Percentiles rank a stretch among this genome's conserved stretches.
These are phyloP conservation scores for Percina caprodes DNA, from an alignment of 2,113 vertebrate genomes.

Conservation along the genomic window DNA sequence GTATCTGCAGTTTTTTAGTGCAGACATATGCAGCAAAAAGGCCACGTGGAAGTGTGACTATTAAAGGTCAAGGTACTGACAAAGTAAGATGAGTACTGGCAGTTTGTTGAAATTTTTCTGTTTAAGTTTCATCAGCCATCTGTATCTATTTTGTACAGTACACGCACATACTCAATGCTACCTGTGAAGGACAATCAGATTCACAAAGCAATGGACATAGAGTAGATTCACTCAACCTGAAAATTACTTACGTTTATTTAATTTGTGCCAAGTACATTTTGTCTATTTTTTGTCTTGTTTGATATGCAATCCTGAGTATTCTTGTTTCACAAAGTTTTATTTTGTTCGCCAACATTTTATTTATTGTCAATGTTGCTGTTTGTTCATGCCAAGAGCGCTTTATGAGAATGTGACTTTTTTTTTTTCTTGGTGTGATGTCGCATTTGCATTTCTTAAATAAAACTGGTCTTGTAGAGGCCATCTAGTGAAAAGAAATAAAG, in stretches of 20 bases:
- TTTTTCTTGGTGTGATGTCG: constrained; percentile 78
- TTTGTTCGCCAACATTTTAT: constrained; percentile 79
- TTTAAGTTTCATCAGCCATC: constrained; percentile 68
- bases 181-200: constrained; percentile 87
- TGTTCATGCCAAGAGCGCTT: constrained; percentile 82
- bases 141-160: constrained; percentile 76
- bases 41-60: constrained; percentile 57
- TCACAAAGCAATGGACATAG: constrained; percentile 78
- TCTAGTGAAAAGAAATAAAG: constrained; percentile 81
- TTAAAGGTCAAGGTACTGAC: constrained; percentile 74
- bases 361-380: constrained; percentile 87
- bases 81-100: constrained; percentile 65
- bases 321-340: constrained; percentile 75
- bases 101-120: constrained; percentile 57
- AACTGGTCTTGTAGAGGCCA: constrained; percentile 77
- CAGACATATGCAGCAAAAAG: constrained; percentile 56
- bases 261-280: constrained; percentile 85
- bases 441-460: constrained; percentile 82
- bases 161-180: constrained; percentile 70
- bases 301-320: constrained; percentile 84
- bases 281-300: constrained; percentile 73
- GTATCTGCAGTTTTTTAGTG: constrained; percentile 67
- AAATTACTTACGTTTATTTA: constrained; percentile 75
- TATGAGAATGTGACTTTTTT: constrained; percentile 82
- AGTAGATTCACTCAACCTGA: constrained; percentile 79